Evolutionary conservation across 2,113 vertebrate species (phyloP).

Genomic region (Gobio gobio): DNA sequence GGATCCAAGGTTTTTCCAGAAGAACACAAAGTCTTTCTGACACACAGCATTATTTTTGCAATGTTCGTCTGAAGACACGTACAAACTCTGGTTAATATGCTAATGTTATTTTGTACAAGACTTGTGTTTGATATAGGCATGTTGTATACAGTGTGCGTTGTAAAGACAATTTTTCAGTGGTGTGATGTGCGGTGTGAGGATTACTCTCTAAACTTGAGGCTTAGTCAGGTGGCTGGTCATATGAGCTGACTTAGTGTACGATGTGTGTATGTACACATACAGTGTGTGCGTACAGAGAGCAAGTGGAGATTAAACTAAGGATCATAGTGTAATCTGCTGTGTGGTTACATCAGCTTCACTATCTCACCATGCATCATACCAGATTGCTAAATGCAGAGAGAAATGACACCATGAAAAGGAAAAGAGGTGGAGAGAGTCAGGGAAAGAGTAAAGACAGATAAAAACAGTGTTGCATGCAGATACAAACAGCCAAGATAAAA

Average conservation of each 20-base stretch:
- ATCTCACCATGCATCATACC: constrained; percentile 32
- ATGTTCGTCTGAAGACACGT: not conserved
- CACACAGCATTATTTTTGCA: constrained; percentile 2
- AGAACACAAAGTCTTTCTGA: constrained; percentile 46
- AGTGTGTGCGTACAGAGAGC: constrained; percentile 41
- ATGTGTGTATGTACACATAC: constrained; percentile 27
- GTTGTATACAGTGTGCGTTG: constrained; percentile 27
- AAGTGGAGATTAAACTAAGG: not conserved
- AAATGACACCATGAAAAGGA: not conserved
- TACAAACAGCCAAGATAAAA: constrained; percentile 21
- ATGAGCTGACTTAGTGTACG: constrained; percentile 48
- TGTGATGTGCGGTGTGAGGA: constrained; percentile 42
- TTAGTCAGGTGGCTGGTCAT: constrained; percentile 50
- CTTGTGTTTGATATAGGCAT: constrained; percentile 49
- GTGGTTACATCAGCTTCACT: constrained; percentile 27
- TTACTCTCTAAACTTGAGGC: constrained; percentile 43
- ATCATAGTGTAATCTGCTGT: constrained; percentile 43
- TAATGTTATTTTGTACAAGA: not conserved
- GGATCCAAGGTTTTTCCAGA: constrained; percentile 49
- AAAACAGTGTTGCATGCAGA: not conserved
- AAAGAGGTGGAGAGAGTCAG: not conserved
- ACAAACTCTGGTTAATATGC: not conserved
- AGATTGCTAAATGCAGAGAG: not conserved
- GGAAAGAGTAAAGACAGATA: not conserved
- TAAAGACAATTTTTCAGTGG: constrained; percentile 36